Percentiles rank a stretch among this genome's conserved stretches.
phyloP scores from a whole-genome alignment of 2,888 invertebrate species.

The Xestia ashworthii region DNA sequence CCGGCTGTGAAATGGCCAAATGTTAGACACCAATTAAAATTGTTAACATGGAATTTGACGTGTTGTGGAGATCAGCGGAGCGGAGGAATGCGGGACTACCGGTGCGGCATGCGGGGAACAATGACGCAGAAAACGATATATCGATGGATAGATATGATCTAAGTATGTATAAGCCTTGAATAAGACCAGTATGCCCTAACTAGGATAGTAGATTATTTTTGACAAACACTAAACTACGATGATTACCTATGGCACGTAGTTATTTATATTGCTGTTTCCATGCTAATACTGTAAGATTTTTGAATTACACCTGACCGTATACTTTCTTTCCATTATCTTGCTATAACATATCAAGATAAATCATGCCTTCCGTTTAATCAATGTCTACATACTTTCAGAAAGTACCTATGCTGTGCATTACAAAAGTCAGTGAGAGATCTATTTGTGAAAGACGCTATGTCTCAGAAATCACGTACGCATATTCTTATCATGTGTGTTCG shows the following conservation, averaged over 20 bases:
- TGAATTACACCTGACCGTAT: neutral
- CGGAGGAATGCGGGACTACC: slow-evolving; percentile 33
- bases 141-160: neutral
- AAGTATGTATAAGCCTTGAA: neutral
- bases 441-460: slow-evolving; percentile 66
- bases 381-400: neutral
- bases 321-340: slow-evolving; percentile 3
- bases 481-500: slow-evolving; percentile 78
- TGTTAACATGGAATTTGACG: slow-evolving; percentile 25
- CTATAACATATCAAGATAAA: neutral
- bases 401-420: slow-evolving; percentile 18
- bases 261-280: neutral
- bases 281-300: neutral
- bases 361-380: neutral
- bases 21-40: slow-evolving; percentile 46
- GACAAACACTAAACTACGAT: neutral
- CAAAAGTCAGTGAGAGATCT: slow-evolving; percentile 20
- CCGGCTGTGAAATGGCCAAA: slow-evolving; percentile 18
- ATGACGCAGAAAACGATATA: slow-evolving; percentile 12
- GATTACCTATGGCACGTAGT: neutral
- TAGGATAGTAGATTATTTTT: neutral
- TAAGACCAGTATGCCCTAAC: neutral
- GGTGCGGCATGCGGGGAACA: neutral
- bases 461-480: slow-evolving; percentile 85
- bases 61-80: slow-evolving; percentile 10